Evolutionary conservation across 2,888 invertebrate genomes (phyloP).

Genomic region (Lasius platythorax): DNA sequence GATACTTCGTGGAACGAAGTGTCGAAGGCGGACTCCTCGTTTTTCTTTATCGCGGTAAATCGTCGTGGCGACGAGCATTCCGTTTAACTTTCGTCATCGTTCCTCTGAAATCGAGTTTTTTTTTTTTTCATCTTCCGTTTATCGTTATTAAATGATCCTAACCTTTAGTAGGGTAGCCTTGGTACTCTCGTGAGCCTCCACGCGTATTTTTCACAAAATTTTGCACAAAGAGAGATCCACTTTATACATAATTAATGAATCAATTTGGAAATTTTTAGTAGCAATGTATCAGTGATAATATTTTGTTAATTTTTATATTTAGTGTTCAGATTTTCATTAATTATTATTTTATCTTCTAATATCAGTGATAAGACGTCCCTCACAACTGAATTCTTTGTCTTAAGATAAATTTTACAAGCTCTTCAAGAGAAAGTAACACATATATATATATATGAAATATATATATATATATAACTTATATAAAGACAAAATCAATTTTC

Average conservation of each 20-base stretch:
- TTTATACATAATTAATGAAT: background rate
- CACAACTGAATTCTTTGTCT: background rate
- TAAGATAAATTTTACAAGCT: background rate
- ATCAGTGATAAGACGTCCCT: background rate
- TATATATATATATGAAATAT: background rate
- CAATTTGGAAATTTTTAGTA: background rate
- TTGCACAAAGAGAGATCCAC: no score
- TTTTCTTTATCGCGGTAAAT: conserved; percentile 27
- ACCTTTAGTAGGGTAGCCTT: conserved; percentile 50
- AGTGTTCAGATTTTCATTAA: background rate
- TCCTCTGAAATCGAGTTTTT: background rate
- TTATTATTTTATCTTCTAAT: background rate
- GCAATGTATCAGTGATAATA: background rate
- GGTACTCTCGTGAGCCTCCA: background rate
- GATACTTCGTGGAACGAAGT: background rate
- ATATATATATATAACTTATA: background rate
- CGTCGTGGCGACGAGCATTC: conserved; percentile 56
- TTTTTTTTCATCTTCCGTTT: conserved; percentile 40
- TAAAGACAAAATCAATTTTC: background rate
- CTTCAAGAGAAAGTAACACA: background rate
- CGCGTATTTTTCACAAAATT: background rate
- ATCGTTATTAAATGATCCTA: conserved; percentile 54
- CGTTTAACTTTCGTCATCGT: conserved; percentile 47
- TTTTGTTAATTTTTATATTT: background rate
- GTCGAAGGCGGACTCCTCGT: conserved; percentile 2